Evolutionary conservation across 2,797 vertebrate genomes (phyloP).

Genomic region (Sitta carolinensis): DNA sequence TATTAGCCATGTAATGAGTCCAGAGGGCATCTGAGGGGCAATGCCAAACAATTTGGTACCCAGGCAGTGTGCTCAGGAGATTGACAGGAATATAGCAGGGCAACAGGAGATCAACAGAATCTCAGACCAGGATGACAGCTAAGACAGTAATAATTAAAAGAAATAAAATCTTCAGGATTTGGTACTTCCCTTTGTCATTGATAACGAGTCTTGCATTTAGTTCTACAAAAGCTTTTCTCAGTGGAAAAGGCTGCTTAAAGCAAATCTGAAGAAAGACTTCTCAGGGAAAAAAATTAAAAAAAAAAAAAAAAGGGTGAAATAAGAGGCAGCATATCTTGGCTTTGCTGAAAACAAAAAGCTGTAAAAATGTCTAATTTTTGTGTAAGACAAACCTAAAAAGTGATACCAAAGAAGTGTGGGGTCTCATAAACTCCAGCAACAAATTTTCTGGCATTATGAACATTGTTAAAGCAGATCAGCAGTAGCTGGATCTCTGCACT

Average conservation of each 20-base stretch:
- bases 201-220: neutral
- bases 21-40: constrained; percentile 40
- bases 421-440: neutral
- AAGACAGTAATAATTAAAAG: neutral
- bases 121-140: neutral
- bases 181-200: neutral
- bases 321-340: neutral
- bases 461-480: neutral
- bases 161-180: neutral
- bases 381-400: neutral
- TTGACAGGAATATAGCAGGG: neutral
- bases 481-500: neutral
- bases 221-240: neutral
- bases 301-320: rapidly evolving
- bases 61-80: neutral
- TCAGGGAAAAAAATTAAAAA: neutral
- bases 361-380: neutral
- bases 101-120: neutral
- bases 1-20: constrained; percentile 25
- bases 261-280: neutral
- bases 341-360: neutral
- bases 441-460: neutral
- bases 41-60: constrained; percentile 37
- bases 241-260: neutral
- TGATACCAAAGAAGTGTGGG: neutral